These are phyloP conservation scores for Miltochrista miniata DNA, from an alignment of 2,888 invertebrate genomes.

Conservation along the genomic window DNA sequence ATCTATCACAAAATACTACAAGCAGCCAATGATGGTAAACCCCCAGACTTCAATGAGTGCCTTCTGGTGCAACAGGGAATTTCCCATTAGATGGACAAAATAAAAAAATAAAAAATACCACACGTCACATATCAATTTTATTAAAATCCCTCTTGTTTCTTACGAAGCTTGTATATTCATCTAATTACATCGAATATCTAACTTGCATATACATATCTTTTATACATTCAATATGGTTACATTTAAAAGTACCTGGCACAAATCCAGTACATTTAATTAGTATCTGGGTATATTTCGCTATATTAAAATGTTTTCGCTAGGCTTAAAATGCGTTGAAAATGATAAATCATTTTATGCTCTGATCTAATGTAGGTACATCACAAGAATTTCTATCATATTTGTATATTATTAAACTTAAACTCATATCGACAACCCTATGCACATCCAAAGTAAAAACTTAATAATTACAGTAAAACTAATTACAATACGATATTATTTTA, in stretches of 20 bases:
- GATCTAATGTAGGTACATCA: neutral
- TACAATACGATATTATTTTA: neutral
- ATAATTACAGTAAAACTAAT: neutral
- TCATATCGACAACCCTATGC: constrained; percentile 1
- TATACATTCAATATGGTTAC: constrained; percentile 48
- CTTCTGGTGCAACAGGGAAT: no score
- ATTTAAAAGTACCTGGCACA: constrained; percentile 12
- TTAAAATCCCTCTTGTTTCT: constrained; percentile 74
- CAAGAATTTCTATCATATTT: neutral
- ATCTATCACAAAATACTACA: no score
- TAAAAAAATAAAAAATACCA: constrained; percentile 20
- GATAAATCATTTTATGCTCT: constrained; percentile 3
- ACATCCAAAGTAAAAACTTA: neutral
- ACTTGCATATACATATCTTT: constrained; percentile 61
- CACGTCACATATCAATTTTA: constrained; percentile 76
- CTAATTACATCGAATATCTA: constrained; percentile 79
- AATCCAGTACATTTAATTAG: constrained; percentile 8
- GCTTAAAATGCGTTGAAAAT: constrained; percentile 20
- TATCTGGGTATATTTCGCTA: constrained; percentile 7
- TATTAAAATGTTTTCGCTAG: constrained; percentile 22
- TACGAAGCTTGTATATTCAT: constrained; percentile 81
- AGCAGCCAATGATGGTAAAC: no score
- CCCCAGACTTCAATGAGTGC: no score
- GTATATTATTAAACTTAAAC: neutral
- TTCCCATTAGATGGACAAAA: neutral